Evolutionary conservation across 2,113 vertebrate genomes (phyloP), one percentile per base, ranked within the genome.

Genomic region (Crotophaga sulcirostris): DNA sequence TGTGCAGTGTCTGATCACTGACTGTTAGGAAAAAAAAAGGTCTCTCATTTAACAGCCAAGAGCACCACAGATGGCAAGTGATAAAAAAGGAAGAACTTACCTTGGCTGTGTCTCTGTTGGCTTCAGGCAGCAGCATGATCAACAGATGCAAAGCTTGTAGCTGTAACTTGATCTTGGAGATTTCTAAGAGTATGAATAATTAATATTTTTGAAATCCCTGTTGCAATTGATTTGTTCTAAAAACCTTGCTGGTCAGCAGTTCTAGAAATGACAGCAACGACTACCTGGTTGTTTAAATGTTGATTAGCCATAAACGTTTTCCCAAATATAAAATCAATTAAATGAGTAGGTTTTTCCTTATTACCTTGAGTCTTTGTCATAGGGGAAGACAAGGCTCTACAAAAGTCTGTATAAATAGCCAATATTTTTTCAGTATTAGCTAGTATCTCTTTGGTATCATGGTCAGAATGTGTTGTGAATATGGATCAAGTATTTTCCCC

Each of bases 131-230:
- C 54, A 99, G 95, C 98, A 99, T 97, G 47, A 98, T 95, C 97
- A 99, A 98, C 68, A 99, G 98, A 96, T 99, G 99, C 86, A 99
- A 97, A 91, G 99, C 99, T 96, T 99, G 99, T 62, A 99, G 96
- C 87, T 99, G 99, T 64, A 99, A 98, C 96, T 98, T 98, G 96
- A 98, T 96, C 42, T 98, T 98, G 55, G 99, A 96, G 66, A 99
- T 98, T 94, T 98, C 99, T 99, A 95, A 89, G 82, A 94, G 97
- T 70, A 96, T 76, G 55, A 96, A 97, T 63, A 96, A 70, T 91
- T 66, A 68, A 60, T 69, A 13, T 18, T 81, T 77, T 52, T 84
- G 5, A 91, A 87, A 84, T 59, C 76, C 23, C 36, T 55, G 3
- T 45, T 75, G 51, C 26, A 75, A 40, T 7, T 42, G 33, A 4